Evolutionary conservation across 2,888 invertebrate genomes (phyloP).

Genomic region (Gymnoscelis rufifasciata): DNA sequence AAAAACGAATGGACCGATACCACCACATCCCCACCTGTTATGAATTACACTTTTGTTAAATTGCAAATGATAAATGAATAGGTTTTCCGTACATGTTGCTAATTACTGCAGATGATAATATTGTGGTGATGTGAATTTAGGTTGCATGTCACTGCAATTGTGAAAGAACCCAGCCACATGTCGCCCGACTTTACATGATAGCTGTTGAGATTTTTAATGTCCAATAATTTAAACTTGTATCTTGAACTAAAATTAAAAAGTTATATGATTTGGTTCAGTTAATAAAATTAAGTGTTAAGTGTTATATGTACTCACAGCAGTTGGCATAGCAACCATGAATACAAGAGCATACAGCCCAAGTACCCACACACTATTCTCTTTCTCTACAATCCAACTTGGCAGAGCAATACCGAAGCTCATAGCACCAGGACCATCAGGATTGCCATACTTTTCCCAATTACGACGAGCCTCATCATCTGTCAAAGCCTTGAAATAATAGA

Average conservation of each 20-base stretch:
- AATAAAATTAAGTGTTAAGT: not conserved
- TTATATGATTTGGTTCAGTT: too few relatives aligned
- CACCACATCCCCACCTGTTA: conserved; percentile 96
- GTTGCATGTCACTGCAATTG: too few relatives aligned
- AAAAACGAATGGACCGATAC: conserved; percentile 98
- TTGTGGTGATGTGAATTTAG: too few relatives aligned
- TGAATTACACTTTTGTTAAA: too few relatives aligned
- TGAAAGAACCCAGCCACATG: too few relatives aligned
- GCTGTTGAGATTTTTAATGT: too few relatives aligned
- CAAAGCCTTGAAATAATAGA: conserved; percentile 81
- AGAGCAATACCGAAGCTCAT: conserved; percentile 99
- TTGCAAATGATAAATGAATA: too few relatives aligned
- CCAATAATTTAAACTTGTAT: too few relatives aligned
- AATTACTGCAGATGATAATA: conserved; percentile 1
- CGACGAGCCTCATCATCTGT: conserved; percentile 98
- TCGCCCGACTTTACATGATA: too few relatives aligned
- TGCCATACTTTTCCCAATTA: conserved; percentile 99
- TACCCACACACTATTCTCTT: conserved; percentile 99
- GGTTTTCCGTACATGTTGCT: not conserved
- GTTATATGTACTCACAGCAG: conserved; percentile 79
- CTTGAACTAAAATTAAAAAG: too few relatives aligned
- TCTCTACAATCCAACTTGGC: conserved; percentile 99
- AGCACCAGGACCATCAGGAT: conserved; percentile 99
- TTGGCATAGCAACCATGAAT: conserved; percentile 98
- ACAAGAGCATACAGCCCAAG: conserved; percentile 96